phyloP scores from a whole-genome alignment of 2,888 invertebrate genomes.

The Dasysyrphus albostriatus region DNA sequence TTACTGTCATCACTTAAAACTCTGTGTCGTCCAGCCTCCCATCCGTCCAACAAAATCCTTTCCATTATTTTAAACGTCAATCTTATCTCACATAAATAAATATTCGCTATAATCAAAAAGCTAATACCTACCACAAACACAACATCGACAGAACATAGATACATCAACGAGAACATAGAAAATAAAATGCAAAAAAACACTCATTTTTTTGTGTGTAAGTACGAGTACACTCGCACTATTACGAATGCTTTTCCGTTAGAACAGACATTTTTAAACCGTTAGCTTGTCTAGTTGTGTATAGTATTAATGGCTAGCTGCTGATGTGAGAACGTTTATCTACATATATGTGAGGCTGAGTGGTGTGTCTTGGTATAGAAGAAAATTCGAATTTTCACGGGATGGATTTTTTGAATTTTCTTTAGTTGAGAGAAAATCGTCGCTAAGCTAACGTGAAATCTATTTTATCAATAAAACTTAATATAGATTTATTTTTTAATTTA shows the following conservation, averaged over 20 bases:
- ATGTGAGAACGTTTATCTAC: conserved; percentile 10
- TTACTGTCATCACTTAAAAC: not conserved
- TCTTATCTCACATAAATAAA: conserved; percentile 49
- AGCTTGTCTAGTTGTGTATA: conserved; percentile 23
- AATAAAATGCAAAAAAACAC: conserved; percentile 11
- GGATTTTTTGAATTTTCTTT: conserved; percentile 82
- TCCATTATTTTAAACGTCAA: conserved; percentile 66
- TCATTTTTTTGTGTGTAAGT: conserved; percentile 62
- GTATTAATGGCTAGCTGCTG: conserved; percentile 63
- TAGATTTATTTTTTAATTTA: conserved; percentile 53
- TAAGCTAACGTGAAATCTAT: conserved; percentile 82
- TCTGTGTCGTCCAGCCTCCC: not conserved
- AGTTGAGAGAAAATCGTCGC: conserved; percentile 84
- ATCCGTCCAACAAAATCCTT: conserved; percentile 51
- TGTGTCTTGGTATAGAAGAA: conserved; percentile 61
- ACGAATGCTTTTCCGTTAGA: conserved; percentile 70
- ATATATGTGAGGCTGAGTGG: conserved; percentile 46
- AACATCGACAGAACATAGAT: conserved; percentile 35
- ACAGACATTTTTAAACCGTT: conserved; percentile 49
- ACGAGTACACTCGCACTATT: conserved; percentile 71
- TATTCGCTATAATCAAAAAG: conserved; percentile 51
- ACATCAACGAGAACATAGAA: conserved; percentile 27
- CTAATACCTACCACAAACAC: conserved; percentile 27
- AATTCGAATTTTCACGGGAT: conserved; percentile 78
- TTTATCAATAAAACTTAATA: conserved; percentile 38